Base-by-base conservation (phyloP, 2,888 invertebrate genomes). In the Aspidiotus destructor region DNA sequence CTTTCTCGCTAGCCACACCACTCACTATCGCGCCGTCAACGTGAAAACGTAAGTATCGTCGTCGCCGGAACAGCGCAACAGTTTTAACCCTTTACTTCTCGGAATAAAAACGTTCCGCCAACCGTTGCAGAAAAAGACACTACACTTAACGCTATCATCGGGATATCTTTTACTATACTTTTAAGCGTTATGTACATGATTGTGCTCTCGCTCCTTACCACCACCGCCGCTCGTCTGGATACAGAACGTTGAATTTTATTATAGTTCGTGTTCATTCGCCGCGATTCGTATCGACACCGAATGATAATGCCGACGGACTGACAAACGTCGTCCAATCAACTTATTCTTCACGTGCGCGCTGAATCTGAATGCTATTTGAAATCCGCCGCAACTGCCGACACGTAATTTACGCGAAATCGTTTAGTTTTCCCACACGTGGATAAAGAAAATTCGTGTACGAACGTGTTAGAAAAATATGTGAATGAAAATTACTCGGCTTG, bases 291-390 rank as follows among this genome's bases (percentile, higher is more conserved):
- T 67, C 58, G 67, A 40, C 57, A 44, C 67, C 67, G 67, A 67
- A 67, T 67, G 67, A 67, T 67, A 67, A 67, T 58, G 58, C 67
- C 58, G 58, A 15, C 58, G 58, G 58, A 67, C 67, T 67, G 57
- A 67, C 67, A 60, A 58, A 44, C 40, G 40, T 58, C 67, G 57
- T 67, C 67, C 67, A 67, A 67, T 67, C 67, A 67, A 58, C 67
- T 67, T 52, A 67, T 58, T 67, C 67, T 67, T 67, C 67, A 67
- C 67, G 67, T 67, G 67, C 67, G 67, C 67, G 67, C 44, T 52
- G 42, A 60, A 48, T 28, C 28, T 60, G 28, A 58, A 67, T 58
- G 58, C 67, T 60, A 60, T 67, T 67, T 67, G 58, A 67, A 64
- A 67, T 58, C 48, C 60, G 28, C 44, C 67, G 52, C 58, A 67